Conservation (phyloP, 2,797 vertebrate species). For the Taenioides sp. region DNA sequence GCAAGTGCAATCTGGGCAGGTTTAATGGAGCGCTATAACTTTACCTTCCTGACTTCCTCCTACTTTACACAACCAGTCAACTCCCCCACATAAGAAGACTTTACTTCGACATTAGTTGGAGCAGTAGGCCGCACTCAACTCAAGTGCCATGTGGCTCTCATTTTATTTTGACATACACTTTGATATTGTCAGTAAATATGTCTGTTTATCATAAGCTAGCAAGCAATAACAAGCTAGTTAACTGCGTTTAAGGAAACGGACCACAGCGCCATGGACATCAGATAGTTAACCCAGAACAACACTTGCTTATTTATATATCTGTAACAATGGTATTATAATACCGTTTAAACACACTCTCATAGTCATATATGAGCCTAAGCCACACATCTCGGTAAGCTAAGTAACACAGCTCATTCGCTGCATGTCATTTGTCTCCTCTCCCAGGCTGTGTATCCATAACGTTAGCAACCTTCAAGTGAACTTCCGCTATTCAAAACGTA, state of each 20-base stretch:
- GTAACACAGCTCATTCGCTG: conserved; percentile 19
- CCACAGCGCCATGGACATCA: conserved; percentile 11
- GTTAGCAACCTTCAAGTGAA: conserved; percentile 17
- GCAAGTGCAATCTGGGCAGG: neutral
- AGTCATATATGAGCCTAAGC: conserved; percentile 28
- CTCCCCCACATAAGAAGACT: neutral
- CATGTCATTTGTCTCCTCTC: conserved; percentile 15
- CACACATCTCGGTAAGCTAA: conserved; percentile 13
- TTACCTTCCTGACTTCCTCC: neutral
- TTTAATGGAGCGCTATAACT: neutral
- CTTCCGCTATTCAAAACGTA: conserved; percentile 56
- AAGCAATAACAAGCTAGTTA: neutral
- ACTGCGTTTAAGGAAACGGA: conserved; percentile 23
- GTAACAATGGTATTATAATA: neutral
- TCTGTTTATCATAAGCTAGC: conserved; percentile 23
- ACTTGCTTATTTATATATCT: neutral
- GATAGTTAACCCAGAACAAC: neutral
- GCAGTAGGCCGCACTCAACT: neutral
- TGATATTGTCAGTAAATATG: conserved; percentile 21
- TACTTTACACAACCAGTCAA: neutral
- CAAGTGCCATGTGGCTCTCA: neutral
- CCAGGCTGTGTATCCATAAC: neutral
- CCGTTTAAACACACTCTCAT: neutral
- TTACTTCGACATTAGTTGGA: neutral
- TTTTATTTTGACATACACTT: conserved; percentile 40